These are phyloP conservation scores for Bombyx huttoni DNA, from an alignment of 2,888 invertebrate genomes.

Conservation along the genomic window DNA sequence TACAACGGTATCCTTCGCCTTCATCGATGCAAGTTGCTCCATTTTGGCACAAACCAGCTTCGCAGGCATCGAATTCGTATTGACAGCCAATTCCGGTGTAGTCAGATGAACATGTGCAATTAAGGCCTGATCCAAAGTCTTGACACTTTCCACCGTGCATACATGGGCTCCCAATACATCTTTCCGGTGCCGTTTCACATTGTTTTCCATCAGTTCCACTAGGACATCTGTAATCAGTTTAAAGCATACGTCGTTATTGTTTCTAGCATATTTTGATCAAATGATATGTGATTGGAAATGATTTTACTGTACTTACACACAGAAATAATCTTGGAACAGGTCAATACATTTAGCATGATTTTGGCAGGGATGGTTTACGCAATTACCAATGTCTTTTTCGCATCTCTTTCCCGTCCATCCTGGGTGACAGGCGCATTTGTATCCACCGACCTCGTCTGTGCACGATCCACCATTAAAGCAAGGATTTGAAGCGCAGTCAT, in stretches of 20 bases:
- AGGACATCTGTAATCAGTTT: constrained; percentile 76
- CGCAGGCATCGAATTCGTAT: constrained; percentile 94
- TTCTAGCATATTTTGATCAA: no score
- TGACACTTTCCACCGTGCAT: constrained; percentile 97
- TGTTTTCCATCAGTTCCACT: constrained; percentile 97
- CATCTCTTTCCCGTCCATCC: constrained; percentile 92
- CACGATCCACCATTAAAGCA: constrained; percentile 93
- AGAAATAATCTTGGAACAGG: constrained; percentile 91
- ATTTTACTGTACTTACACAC: constrained; percentile 78
- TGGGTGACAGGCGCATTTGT: constrained; percentile 84
- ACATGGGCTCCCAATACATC: constrained; percentile 93
- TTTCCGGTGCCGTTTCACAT: constrained; percentile 96
- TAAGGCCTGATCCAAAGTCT: constrained; percentile 95
- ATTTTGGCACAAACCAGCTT: constrained; percentile 90
- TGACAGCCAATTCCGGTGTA: constrained; percentile 92
- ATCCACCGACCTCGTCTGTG: constrained; percentile 87
- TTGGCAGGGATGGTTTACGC: constrained; percentile 89
- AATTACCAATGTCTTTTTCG: constrained; percentile 90
- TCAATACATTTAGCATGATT: constrained; percentile 94
- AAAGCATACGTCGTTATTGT: no score
- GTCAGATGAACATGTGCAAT: constrained; percentile 91
- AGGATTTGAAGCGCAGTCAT: constrained; percentile 88
- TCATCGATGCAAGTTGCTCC: constrained; percentile 93
- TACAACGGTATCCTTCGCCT: constrained; percentile 87
- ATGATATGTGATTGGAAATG: neutral